phyloP scores from a whole-genome alignment of 2,113 vertebrate genomes.

The Riparia riparia region DNA sequence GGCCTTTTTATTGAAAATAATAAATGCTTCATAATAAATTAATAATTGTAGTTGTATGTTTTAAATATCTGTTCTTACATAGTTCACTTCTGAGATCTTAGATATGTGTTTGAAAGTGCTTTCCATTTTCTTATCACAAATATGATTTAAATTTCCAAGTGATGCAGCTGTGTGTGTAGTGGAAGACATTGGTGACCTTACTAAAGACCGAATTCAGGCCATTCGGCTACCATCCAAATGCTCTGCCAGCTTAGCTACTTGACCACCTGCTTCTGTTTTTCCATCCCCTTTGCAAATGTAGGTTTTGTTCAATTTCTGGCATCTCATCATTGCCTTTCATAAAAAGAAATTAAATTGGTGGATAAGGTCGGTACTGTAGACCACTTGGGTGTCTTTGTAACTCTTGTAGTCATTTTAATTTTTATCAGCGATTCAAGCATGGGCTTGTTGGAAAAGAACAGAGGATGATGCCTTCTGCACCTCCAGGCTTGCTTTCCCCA shows the following conservation, averaged over 20 bases:
- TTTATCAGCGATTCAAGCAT: background rate
- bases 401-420: background rate
- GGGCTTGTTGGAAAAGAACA: background rate
- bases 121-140: background rate
- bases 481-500: background rate
- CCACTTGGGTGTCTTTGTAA: background rate
- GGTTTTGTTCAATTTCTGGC: slow-evolving; percentile 54
- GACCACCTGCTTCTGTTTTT: slow-evolving; percentile 76
- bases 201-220: slow-evolving; percentile 51
- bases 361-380: background rate
- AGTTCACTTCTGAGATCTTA: background rate
- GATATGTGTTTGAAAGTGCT: background rate
- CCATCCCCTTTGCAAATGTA: slow-evolving; percentile 48
- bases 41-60: background rate
- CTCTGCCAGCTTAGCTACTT: slow-evolving; percentile 59
- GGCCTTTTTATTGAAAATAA: background rate
- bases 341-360: background rate
- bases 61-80: background rate
- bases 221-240: slow-evolving; percentile 42
- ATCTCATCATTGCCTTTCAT: background rate
- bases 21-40: background rate
- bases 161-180: slow-evolving; percentile 12
- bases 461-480: background rate
- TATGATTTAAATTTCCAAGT: background rate
- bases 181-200: slow-evolving; percentile 37